phyloP scores from a whole-genome alignment of 2,888 invertebrate species.

The Tipula lateralis region DNA sequence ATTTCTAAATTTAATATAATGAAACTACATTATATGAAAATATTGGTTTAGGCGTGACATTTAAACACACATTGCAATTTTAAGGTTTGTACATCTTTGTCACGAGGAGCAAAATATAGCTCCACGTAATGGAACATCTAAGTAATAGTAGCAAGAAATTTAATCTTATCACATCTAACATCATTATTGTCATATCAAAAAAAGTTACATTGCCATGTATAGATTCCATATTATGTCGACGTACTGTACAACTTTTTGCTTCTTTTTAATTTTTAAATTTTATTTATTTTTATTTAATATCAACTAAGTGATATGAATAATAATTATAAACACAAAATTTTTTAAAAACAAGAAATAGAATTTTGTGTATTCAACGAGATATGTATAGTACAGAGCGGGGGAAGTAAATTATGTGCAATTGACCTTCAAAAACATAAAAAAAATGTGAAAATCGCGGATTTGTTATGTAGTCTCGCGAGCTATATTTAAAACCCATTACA shows the following conservation, averaged over 20 bases:
- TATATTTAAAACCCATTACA: background rate
- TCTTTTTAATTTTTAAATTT: background rate
- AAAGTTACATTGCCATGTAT: background rate
- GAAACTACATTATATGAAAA: no score
- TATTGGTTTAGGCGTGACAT: no score
- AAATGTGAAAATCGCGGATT: background rate
- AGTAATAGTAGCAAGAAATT: no score
- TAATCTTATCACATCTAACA: background rate
- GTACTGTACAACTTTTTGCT: background rate
- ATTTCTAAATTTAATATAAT: no score
- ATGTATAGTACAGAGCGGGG: background rate
- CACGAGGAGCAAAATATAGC: no score
- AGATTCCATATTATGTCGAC: background rate
- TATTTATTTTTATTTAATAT: background rate
- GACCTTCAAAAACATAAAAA: background rate
- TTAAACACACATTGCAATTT: no score
- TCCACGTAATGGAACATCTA: no score
- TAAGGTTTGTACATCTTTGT: no score
- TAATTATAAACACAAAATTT: background rate
- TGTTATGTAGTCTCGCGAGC: background rate
- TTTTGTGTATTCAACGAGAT: background rate
- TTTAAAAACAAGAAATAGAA: background rate
- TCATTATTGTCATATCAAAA: background rate
- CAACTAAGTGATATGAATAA: conserved; percentile 11
- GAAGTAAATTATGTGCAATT: conserved; percentile 24